A percentile compares a stretch with the other conserved stretches of the same genome.
Conservation (phyloP, 2,888 invertebrate species). For the Nemotelus pantherinus region DNA sequence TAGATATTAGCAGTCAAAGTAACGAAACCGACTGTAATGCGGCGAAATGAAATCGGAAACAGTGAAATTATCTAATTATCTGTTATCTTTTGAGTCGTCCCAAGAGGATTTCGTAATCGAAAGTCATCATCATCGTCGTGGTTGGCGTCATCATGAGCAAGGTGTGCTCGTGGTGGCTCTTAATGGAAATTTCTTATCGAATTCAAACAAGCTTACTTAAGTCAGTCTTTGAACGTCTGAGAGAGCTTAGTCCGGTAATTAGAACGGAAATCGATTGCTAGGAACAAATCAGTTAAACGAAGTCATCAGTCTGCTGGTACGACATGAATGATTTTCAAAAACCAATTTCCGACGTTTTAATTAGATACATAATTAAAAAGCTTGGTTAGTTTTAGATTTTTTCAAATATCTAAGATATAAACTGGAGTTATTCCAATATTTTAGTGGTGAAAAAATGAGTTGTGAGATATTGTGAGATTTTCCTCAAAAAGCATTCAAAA, state of each 20-base stretch:
- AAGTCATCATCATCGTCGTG: no score
- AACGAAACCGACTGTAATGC: neutral
- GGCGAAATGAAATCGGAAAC: conserved; percentile 4
- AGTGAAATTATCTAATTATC: conserved; percentile 16
- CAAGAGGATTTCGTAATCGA: neutral
- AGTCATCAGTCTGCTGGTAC: neutral
- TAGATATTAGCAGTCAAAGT: neutral
- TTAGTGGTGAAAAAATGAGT: no score
- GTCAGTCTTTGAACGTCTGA: neutral
- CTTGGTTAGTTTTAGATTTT: neutral
- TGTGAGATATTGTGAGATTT: no score
- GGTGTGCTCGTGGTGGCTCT: no score
- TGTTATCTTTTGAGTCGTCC: neutral
- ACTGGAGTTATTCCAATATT: neutral
- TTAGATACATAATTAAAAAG: conserved; percentile 11
- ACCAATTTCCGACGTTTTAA: conserved; percentile 49
- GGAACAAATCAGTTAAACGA: conserved; percentile 40
- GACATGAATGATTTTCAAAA: conserved; percentile 45
- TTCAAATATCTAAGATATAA: neutral
- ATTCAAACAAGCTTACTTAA: neutral
- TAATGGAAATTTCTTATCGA: conserved; percentile 12
- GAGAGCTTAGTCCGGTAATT: conserved; percentile 42
- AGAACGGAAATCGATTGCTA: conserved; percentile 49
- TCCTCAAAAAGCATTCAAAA: no score
- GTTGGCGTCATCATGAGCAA: no score